Evolutionary conservation across 2,113 vertebrate species (phyloP).

Genomic region (Rhizomys pruinosus): DNA sequence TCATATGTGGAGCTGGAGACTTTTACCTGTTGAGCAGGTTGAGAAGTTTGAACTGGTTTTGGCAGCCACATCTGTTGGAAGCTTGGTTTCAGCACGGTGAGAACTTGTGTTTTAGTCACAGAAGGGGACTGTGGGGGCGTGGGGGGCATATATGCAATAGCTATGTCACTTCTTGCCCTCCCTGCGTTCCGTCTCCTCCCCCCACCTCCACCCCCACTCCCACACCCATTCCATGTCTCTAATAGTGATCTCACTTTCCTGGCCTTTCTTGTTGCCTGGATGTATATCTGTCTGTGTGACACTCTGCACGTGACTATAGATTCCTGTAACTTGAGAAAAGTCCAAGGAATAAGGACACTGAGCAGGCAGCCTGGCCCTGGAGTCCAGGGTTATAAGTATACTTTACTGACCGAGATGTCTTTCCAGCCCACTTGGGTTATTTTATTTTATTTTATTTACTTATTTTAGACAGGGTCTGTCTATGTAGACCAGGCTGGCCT

Average conservation of each 20-base stretch:
- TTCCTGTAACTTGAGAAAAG: slow-evolving; percentile 11
- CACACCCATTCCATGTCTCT: background rate
- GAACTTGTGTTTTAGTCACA: background rate
- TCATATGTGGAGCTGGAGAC: background rate
- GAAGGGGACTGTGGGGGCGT: background rate
- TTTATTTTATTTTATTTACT: too few species aligned
- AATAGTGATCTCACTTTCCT: background rate
- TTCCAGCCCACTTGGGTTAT: background rate
- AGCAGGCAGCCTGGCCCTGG: background rate
- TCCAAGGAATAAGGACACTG: background rate
- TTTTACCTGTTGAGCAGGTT: background rate
- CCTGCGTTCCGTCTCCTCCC: background rate
- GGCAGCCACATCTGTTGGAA: background rate
- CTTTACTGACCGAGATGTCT: background rate
- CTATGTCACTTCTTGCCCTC: background rate
- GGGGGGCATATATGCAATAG: background rate
- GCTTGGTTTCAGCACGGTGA: background rate
- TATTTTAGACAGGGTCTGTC: too few species aligned
- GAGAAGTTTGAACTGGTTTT: slow-evolving; percentile 6
- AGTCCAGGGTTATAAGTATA: background rate
- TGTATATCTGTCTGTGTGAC: background rate
- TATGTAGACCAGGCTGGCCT: background rate
- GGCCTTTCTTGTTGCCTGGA: background rate
- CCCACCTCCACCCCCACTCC: too few species aligned
- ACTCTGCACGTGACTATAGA: background rate